A percentile compares a stretch with the other conserved stretches of the same genome.
phyloP scores from a whole-genome alignment of 2,113 vertebrate genomes.

The Nicator chloris region DNA sequence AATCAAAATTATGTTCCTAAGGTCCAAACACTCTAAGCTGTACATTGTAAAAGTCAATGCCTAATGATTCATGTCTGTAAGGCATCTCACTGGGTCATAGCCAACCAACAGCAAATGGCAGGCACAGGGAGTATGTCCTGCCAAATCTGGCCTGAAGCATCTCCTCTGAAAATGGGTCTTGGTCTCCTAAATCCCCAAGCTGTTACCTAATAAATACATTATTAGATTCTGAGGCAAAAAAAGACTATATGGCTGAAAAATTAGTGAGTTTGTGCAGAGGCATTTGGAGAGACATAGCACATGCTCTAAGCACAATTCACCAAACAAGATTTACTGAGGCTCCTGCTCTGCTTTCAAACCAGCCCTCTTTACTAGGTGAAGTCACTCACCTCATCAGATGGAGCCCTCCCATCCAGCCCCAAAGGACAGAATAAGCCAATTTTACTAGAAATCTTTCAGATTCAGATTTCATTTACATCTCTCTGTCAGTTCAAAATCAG shows the following conservation, averaged over 20 bases:
- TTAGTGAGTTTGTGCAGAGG: not conserved
- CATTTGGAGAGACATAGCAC: not conserved
- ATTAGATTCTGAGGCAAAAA: not conserved
- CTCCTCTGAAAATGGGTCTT: not conserved
- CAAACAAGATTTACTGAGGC: not conserved
- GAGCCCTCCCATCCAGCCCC: not conserved
- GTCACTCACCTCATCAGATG: not conserved
- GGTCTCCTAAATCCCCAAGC: not conserved
- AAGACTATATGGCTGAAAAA: not conserved
- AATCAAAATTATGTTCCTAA: not conserved
- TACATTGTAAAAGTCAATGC: not conserved
- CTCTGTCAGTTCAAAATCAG: not conserved
- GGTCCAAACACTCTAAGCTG: not conserved
- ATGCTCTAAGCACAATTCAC: not conserved
- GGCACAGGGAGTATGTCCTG: not conserved
- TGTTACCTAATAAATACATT: not conserved
- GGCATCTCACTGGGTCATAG: not conserved
- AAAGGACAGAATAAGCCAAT: not conserved
- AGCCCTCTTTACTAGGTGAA: not conserved
- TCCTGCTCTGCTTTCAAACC: not conserved
- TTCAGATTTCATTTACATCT: not conserved
- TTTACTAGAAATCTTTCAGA: not conserved
- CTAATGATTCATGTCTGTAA: not conserved
- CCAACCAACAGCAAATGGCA: not conserved
- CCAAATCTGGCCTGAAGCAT: not conserved